phyloP scores from a whole-genome alignment of 2,113 vertebrate species.

The Pluvianellus socialis region DNA sequence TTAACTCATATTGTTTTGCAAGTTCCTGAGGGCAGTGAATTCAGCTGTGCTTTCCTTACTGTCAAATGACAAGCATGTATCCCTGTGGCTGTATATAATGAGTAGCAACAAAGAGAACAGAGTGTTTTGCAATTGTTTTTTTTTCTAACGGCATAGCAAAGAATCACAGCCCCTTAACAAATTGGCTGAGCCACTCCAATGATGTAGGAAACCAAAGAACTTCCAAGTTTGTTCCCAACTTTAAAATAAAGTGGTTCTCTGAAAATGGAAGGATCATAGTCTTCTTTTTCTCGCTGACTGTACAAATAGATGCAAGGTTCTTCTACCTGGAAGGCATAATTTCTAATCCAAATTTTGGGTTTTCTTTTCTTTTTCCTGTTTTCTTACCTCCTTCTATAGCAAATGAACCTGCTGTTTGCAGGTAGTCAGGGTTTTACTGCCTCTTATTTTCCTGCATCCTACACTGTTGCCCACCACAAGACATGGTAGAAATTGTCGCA shows the following conservation, averaged over 20 bases:
- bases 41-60: slow-evolving; percentile 4
- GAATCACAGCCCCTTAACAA: not conserved
- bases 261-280: not conserved
- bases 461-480: not conserved
- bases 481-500: not conserved
- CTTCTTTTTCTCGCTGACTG: not conserved
- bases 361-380: not conserved
- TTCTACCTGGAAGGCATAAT: not conserved
- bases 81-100: slow-evolving; percentile 22
- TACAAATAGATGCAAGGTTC: not conserved
- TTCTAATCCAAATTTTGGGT: not conserved
- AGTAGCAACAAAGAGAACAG: not conserved
- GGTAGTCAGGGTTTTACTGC: not conserved
- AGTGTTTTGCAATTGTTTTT: not conserved
- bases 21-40: slow-evolving; percentile 2
- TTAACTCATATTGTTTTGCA: not conserved
- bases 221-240: not conserved
- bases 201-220: not conserved
- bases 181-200: not conserved
- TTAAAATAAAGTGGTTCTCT: not conserved
- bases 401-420: not conserved
- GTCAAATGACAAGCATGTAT: slow-evolving; percentile 5
- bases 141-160: not conserved
- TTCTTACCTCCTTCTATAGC: not conserved
- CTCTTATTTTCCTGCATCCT: not conserved